phyloP scores from a whole-genome alignment of 2,113 vertebrate genomes.

The Corythornis cristatus region DNA sequence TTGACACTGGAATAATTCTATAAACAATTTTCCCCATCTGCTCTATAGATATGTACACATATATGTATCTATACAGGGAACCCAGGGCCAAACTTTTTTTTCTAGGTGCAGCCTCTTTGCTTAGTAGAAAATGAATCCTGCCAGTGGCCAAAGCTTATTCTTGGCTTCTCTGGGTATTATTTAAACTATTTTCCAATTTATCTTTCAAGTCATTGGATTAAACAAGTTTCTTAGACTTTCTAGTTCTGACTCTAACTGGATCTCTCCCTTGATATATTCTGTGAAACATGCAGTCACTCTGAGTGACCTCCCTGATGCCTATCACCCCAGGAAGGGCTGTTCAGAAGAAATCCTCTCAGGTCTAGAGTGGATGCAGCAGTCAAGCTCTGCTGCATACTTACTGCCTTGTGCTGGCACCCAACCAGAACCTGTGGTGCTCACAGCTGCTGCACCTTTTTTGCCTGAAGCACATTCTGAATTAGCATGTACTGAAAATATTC shows the following conservation, averaged over 20 bases:
- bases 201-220: background rate
- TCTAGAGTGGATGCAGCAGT: background rate
- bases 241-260: background rate
- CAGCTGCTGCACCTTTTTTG: constrained; percentile 68
- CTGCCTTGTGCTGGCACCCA: constrained; percentile 42
- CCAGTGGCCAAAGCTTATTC: background rate
- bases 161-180: background rate
- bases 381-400: background rate
- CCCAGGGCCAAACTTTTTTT: background rate
- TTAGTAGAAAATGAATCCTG: background rate
- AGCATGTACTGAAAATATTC: constrained; percentile 54
- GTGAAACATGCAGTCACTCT: background rate
- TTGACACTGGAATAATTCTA: background rate
- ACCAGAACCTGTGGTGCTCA: constrained; percentile 61
- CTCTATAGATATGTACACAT: background rate
- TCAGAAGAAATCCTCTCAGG: background rate
- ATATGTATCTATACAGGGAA: background rate
- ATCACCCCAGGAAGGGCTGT: background rate
- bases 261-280: background rate
- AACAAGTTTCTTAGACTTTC: background rate
- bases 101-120: background rate
- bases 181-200: background rate
- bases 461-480: constrained; percentile 60
- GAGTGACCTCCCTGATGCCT: background rate
- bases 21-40: background rate